Percentiles rank a stretch among this genome's conserved stretches.
These are phyloP conservation scores for Palloptera scutellata DNA, from an alignment of 2,888 invertebrate genomes.

Conservation along the genomic window DNA sequence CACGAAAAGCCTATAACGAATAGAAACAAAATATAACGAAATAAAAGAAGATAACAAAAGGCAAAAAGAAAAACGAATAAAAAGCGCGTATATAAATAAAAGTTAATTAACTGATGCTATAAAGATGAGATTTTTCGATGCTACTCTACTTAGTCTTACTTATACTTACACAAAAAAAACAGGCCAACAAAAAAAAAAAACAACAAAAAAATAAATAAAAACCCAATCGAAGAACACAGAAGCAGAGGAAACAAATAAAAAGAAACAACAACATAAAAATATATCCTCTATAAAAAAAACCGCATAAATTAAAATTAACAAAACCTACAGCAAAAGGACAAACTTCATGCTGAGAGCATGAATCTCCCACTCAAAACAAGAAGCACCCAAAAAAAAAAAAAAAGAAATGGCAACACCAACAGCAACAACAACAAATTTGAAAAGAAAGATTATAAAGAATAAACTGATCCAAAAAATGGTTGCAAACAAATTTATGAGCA, in stretches of 20 bases:
- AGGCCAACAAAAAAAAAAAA: background rate
- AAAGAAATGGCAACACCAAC: background rate
- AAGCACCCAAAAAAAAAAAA: too few species aligned
- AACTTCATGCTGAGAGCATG: background rate
- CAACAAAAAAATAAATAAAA: too few species aligned
- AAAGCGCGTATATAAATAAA: slow-evolving; percentile 30
- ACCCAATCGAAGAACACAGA: too few species aligned
- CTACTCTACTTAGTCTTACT: background rate
- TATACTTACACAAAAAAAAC: background rate
- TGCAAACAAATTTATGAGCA: slow-evolving; percentile 56
- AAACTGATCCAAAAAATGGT: slow-evolving; percentile 22
- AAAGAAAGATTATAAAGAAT: slow-evolving; percentile 6
- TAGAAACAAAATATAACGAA: too few species aligned
- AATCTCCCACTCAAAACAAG: background rate
- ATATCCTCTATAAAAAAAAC: slow-evolving; percentile 7
- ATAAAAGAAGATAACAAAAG: too few species aligned
- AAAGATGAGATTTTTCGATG: background rate
- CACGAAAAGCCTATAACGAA: too few species aligned
- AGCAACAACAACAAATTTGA: background rate
- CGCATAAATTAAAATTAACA: slow-evolving; percentile 20
- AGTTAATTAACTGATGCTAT: slow-evolving; percentile 2
- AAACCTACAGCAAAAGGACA: background rate
- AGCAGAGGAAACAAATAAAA: background rate
- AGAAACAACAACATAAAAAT: background rate
- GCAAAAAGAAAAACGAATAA: slow-evolving; percentile 3